phyloP scores from a whole-genome alignment of 2,888 invertebrate genomes.

The Boloria euphrosyne region DNA sequence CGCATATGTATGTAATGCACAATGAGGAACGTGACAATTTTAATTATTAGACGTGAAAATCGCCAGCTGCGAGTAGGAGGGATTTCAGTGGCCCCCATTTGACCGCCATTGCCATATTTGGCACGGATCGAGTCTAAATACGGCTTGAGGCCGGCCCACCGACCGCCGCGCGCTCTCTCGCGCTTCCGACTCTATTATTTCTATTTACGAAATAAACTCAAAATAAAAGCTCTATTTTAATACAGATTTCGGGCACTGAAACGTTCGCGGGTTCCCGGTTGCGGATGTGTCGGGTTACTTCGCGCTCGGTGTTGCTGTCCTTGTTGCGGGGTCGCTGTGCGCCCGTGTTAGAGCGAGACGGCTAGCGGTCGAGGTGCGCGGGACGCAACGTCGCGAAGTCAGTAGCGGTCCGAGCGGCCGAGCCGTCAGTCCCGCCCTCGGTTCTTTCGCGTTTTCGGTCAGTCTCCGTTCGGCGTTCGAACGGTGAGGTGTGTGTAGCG shows the following conservation, averaged over 20 bases:
- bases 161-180: slow-evolving; percentile 66
- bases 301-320: slow-evolving; percentile 57
- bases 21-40: slow-evolving; percentile 74
- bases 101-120: slow-evolving; percentile 91
- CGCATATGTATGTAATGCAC: slow-evolving; percentile 45
- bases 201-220: slow-evolving; percentile 82
- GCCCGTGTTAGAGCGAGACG: slow-evolving; percentile 66
- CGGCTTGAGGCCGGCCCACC: slow-evolving; percentile 89
- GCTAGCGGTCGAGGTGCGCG: slow-evolving; percentile 59
- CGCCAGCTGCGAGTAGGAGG: slow-evolving; percentile 85
- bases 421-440: slow-evolving; percentile 81
- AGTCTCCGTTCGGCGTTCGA: slow-evolving; percentile 81
- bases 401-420: slow-evolving; percentile 83
- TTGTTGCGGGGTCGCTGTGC: slow-evolving; percentile 51
- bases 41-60: slow-evolving; percentile 81
- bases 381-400: slow-evolving; percentile 78
- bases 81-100: slow-evolving; percentile 91
- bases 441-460: slow-evolving; percentile 77
- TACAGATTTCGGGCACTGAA: slow-evolving; percentile 78
- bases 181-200: slow-evolving; percentile 78
- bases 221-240: slow-evolving; percentile 82
- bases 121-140: slow-evolving; percentile 91
- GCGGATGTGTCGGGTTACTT: slow-evolving; percentile 82
- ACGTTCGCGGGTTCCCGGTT: slow-evolving; percentile 76
- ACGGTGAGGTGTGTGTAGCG: slow-evolving; percentile 77